Evolutionary conservation across 1,140 invertebrate species (phyloP).

Genomic region (Diachasma alloeum): DNA sequence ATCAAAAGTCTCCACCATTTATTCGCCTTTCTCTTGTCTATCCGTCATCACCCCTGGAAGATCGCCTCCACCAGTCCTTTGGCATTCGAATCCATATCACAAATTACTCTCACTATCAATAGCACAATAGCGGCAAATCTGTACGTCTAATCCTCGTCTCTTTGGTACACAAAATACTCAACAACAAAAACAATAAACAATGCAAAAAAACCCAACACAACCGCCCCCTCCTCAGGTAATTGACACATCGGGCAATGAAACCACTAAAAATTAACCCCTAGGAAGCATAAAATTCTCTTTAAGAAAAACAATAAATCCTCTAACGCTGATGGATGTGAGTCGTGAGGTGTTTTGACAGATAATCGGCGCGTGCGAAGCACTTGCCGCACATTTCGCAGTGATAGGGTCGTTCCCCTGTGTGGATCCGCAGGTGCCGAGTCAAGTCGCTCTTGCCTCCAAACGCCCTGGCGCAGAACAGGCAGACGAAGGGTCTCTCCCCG

Average conservation of each 20-base stretch:
- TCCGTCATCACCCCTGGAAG: neutral
- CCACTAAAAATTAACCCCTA: neutral
- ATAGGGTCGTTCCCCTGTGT: constrained; percentile 86
- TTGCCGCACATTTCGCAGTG: constrained; percentile 92
- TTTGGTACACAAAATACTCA: neutral
- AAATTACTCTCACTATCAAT: constrained; percentile 59
- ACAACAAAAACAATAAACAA: neutral
- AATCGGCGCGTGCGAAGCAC: constrained; percentile 88
- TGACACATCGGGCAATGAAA: constrained; percentile 43
- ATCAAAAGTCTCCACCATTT: neutral
- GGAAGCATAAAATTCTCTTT: neutral
- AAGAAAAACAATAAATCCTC: constrained; percentile 21
- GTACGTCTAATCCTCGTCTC: neutral
- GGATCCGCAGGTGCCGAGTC: constrained; percentile 84
- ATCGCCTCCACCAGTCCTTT: constrained; percentile 46
- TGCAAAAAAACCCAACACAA: neutral
- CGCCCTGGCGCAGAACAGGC: constrained; percentile 84
- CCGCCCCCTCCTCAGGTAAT: constrained; percentile 39
- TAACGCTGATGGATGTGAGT: constrained; percentile 79
- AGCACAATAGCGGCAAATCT: neutral
- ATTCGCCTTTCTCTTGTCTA: neutral
- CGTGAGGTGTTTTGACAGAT: constrained; percentile 89
- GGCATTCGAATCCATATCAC: constrained; percentile 58
- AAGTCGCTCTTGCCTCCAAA: constrained; percentile 88
- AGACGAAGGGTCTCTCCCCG: constrained; percentile 86